Evolutionary conservation across 2,888 invertebrate species (phyloP), one percentile per base, ranked within the genome.

Genomic region (Drosophila melanosoma): DNA sequence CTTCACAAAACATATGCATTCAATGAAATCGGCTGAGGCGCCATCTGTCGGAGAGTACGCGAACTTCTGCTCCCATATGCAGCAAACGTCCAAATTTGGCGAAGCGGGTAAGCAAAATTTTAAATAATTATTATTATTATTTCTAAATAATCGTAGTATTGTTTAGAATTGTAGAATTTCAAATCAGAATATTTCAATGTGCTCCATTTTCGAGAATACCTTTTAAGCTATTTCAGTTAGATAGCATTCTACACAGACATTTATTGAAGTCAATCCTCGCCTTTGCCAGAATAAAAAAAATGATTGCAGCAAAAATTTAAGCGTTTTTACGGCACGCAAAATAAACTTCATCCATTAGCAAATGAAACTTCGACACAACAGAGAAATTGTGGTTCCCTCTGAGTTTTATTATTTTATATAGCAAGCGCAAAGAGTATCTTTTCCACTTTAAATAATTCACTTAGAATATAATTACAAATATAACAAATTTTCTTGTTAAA

Each of bases 1-100:
- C 52, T 93, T 93, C 57, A 92, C 92, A 66, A 92, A 90, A 65
- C 93, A 93, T 83, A 93, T 93, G 93, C 88, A 90, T 69, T 89
- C 91, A 60, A 91, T 93, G 74, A 92, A 92, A 79, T 58, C 74
- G 49, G 48, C 66, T 32, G 58, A 66, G 70, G 57, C 79, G 82
- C 81, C 81, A 73, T 73, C 83, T 60, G 79, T 69, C 81, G 91
- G 90, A 53, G 92, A 93, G 87, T 93, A 92, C 69, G 91, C 90
- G 74, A 79, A 81, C 66, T 91, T 92, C 80, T 92, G 91, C 72
- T 83, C 87, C 72, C 92, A 92, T 82, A 92, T 93, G 92, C 92
- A 93, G 76, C 90, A 82, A 81, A 89, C 90, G 63, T 88, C 91
- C 35, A 90, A 91, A 76, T 87, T 92, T 69, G 88, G 77, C 74